Percentiles rank a stretch among this genome's conserved stretches.
Evolutionary conservation across 2,797 vertebrate species (phyloP).

Genomic region (Sebastes nivosus): DNA sequence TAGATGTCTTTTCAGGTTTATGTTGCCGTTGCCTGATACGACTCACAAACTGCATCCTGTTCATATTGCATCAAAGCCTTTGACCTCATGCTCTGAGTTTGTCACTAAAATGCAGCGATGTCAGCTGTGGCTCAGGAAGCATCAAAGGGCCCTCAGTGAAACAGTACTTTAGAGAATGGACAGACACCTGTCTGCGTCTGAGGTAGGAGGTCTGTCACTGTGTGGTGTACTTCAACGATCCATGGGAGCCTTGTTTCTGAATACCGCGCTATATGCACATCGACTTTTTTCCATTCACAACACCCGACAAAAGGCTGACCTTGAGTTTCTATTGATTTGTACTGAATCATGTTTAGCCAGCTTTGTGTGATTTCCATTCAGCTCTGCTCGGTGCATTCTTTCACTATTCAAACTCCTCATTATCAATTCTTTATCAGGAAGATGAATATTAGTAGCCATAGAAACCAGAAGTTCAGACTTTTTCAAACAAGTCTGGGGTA

Average conservation of each 20-base stretch:
- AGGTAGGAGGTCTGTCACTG: neutral
- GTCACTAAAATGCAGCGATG: constrained; percentile 13
- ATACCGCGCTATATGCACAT: neutral
- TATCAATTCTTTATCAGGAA: constrained; percentile 12
- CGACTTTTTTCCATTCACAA: constrained; percentile 16
- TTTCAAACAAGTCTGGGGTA: neutral
- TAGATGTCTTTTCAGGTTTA: neutral
- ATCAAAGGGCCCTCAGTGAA: constrained; percentile 29
- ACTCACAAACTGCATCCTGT: neutral
- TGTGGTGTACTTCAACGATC: constrained; percentile 4
- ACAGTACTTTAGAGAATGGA: neutral
- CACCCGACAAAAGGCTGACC: constrained; percentile 27
- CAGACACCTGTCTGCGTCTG: neutral
- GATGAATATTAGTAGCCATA: constrained; percentile 12
- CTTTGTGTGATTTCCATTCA: constrained; percentile 27
- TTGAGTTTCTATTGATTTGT: constrained; percentile 28
- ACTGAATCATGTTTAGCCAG: constrained; percentile 18
- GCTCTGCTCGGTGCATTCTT: constrained; percentile 11
- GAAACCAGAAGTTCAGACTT: constrained; percentile 31
- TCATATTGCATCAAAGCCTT: constrained; percentile 15
- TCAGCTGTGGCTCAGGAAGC: constrained; percentile 3
- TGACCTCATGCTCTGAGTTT: neutral
- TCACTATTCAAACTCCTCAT: constrained; percentile 1
- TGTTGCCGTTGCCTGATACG: too few relatives aligned
- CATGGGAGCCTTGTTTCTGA: constrained; percentile 17